These are phyloP conservation scores for Drosophila mercatorum DNA, from an alignment of 2,888 invertebrate species.

Conservation along the genomic window DNA sequence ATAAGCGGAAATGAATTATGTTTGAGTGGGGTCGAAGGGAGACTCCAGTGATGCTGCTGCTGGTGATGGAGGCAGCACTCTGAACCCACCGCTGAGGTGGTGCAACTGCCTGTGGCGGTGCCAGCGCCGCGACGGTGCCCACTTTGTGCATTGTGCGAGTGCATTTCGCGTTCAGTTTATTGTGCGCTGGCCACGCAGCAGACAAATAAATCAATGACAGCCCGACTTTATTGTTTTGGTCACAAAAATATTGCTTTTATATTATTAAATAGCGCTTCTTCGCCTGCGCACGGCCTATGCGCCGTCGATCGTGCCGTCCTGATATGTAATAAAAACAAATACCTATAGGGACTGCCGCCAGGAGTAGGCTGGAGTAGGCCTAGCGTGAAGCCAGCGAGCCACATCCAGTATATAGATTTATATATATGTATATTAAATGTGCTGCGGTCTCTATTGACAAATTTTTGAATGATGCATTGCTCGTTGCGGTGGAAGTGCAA, in stretches of 20 bases:
- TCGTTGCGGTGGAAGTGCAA: constrained; percentile 63
- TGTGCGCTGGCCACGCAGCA: constrained; percentile 73
- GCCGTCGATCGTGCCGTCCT: constrained; percentile 59
- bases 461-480: constrained; percentile 74
- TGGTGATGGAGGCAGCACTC: constrained; percentile 19
- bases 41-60: constrained; percentile 3
- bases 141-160: constrained; percentile 67
- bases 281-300: constrained; percentile 21
- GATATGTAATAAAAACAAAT: constrained; percentile 74
- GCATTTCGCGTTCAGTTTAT: constrained; percentile 79
- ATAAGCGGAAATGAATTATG: constrained; percentile 84
- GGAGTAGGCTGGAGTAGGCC: neutral
- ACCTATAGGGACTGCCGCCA: constrained; percentile 65
- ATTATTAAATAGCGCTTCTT: constrained; percentile 68
- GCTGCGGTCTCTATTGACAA: constrained; percentile 77
- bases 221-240: constrained; percentile 82
- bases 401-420: neutral
- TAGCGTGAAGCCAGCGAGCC: constrained; percentile 18
- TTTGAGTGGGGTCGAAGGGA: constrained; percentile 44
- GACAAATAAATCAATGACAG: constrained; percentile 83
- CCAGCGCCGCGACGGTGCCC: constrained; percentile 47
- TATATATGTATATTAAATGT: constrained; percentile 61
- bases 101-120: constrained; percentile 35
- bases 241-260: constrained; percentile 80
- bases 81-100: constrained; percentile 66